Evolutionary conservation across 2,797 vertebrate species (phyloP).

Genomic region (Mus spretus): DNA sequence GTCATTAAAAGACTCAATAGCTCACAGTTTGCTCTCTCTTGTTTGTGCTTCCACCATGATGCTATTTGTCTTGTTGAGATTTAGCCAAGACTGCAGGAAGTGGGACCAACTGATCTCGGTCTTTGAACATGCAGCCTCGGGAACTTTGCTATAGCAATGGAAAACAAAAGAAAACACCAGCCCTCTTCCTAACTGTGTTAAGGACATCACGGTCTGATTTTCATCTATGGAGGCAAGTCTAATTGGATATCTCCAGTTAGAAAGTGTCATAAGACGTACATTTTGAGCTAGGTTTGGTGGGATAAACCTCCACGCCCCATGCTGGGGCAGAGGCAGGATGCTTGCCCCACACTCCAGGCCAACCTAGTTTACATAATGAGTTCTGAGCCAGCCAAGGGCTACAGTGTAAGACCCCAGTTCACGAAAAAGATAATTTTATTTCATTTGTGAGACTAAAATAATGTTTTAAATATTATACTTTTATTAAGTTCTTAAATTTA

Average conservation of each 20-base stretch:
- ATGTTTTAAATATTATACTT: constrained; percentile 54
- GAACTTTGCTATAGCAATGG: constrained; percentile 22
- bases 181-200: constrained; percentile 45
- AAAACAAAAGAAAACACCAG: constrained; percentile 9
- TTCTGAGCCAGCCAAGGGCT: neutral
- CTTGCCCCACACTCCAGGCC: neutral
- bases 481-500: constrained; percentile 48
- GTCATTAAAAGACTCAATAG: neutral
- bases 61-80: neutral
- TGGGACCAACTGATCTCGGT: neutral
- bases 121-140: neutral
- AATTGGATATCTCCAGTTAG: constrained; percentile 44
- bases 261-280: constrained; percentile 52
- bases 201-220: constrained; percentile 36
- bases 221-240: constrained; percentile 27
- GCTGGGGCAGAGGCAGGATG: neutral
- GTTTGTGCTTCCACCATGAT: neutral
- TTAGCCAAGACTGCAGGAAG: neutral
- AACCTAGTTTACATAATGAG: neutral
- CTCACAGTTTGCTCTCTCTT: neutral
- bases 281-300: neutral
- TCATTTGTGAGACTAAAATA: constrained; percentile 48
- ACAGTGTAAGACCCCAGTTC: neutral
- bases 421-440: neutral
- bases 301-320: neutral